Base-by-base conservation (phyloP, 2,797 vertebrate species). In the Onychomys leucogaster region DNA sequence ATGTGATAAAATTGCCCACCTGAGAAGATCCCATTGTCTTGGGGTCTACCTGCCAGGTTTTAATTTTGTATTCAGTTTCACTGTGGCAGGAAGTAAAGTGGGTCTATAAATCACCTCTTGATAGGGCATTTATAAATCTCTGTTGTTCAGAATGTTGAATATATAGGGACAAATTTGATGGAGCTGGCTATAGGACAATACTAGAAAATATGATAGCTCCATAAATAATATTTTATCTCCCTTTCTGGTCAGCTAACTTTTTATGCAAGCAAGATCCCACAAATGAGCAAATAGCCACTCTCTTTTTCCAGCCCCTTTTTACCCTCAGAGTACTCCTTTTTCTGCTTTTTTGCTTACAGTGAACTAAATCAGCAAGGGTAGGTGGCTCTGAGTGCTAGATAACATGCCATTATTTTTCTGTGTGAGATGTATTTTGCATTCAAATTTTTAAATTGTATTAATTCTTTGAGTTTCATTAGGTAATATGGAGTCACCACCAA, bases 391-490 rank as follows among this genome's bases (percentile, higher is more conserved):
- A 10, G 0, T 82, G 16, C 65, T 46, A 57, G 9, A 11, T 59
- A 67, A 49, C 21, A 34, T 86, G 65, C 27, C 11, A 3, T 86
- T 71, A 43, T 55, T 81, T 96, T 96, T 94, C 69, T n/a, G 59
- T 57, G 52, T 37, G 29, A 27, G 32, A 43, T 95, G 6, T 88
- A 52, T 88, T 95, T 93, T 90, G 5, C 34, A 94, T 87, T 77
- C 77, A 69, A 4, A 94, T 96, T 95, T 61, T 92, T 76, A 82
- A 91, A 65, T 34, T 91, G 25, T 87, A 57, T 69, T 94, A 93
- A 96, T 84, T 87, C 67, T 90, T 98, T 98, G 80, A 94, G 90
- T 98, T 98, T 97, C 73, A 91, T 96, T 98, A 99, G 99, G 98
- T 94, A 98, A 89, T 96, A 96, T 98, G 93, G 97, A 98, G 96